A percentile compares a stretch with the other conserved stretches of the same genome.
Evolutionary conservation across 2,888 invertebrate genomes (phyloP).

Genomic region (Neocrepidodera transversa): DNA sequence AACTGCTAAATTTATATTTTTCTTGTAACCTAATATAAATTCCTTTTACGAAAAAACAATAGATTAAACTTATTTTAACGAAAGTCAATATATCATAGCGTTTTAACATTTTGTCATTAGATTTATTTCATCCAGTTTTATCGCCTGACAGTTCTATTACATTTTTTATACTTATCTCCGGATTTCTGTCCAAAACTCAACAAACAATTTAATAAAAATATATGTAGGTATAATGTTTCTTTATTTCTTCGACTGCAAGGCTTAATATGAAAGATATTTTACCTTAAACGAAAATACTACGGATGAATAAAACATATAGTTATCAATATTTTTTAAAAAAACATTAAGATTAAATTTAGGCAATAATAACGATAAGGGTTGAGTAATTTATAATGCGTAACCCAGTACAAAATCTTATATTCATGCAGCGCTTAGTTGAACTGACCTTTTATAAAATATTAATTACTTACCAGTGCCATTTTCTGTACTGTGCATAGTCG

Average conservation of each 20-base stretch:
- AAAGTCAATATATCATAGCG: neutral
- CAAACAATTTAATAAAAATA: constrained; percentile 18
- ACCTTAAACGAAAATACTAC: neutral
- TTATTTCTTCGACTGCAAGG: constrained; percentile 5
- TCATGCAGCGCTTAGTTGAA: too few relatives aligned
- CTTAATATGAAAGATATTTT: constrained; percentile 5
- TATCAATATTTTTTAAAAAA: too few relatives aligned
- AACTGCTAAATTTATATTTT: too few relatives aligned
- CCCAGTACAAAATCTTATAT: too few relatives aligned
- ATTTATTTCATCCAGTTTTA: constrained; percentile 6
- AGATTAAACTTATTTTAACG: neutral
- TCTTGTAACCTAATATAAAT: too few relatives aligned
- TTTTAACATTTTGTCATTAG: constrained; percentile 7
- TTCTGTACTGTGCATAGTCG: constrained; percentile 62
- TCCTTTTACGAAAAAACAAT: too few relatives aligned
- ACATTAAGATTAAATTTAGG: too few relatives aligned
- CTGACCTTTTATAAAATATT: too few relatives aligned
- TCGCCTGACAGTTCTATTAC: constrained; percentile 16
- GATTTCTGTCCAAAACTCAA: constrained; percentile 15
- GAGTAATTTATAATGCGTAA: too few relatives aligned
- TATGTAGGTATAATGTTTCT: constrained; percentile 13
- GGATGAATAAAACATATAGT: constrained; percentile 1
- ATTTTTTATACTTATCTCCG: constrained; percentile 17
- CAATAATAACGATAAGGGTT: too few relatives aligned
- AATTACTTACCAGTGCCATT: constrained; percentile 59